Base-by-base conservation (phyloP, 2,797 vertebrate genomes). In the Myripristis jacobus region DNA sequence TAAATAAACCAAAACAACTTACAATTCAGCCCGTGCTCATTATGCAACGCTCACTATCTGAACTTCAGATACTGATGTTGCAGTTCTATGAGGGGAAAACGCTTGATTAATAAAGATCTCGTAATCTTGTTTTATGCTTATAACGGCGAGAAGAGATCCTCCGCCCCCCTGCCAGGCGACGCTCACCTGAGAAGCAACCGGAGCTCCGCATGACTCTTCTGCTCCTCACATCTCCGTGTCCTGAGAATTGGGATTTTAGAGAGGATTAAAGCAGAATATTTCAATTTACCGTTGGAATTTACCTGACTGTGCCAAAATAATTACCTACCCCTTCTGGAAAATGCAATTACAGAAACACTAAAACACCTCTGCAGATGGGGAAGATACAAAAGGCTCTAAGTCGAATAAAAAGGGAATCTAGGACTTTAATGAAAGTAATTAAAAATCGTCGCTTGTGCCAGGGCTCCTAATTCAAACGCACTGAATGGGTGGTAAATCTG, bases 131-230 rank as follows among this genome's bases (percentile, higher is more conserved):
- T 89, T 89, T 82, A 81, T 87, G 86, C 78, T 83, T 70, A 67
- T 89, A 87, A 86, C 73, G 53, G 76, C 31, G 65, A 68, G 80
- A 84, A 83, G 70, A 87, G 83, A 87, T 64, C 67, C 85, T 75
- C 77, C 74, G 81, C 77, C 79, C 82, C 65, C 82, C 82, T 56
- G 74, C 74, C 66, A 83, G 34, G 82, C 59, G 15, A 67, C 71
- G 66, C 86, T 90, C 90, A 93, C 93, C 92, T 93, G 92, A 85
- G 81, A 75, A 60, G 79, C 77, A 76, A 70, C 79, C 82, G 81
- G 34, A 76, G 77, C 88, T 71, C 87, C 80, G 6, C 84, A 69
- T 64, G 85, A 86, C 70, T 83, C 69, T 86, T 34, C 56, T 15
- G 62, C 75, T 46, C 73, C 77, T 70, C 73, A 65, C 78, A 73